Base-by-base conservation (phyloP, 2,113 vertebrate genomes). In the Serilophus lunatus region DNA sequence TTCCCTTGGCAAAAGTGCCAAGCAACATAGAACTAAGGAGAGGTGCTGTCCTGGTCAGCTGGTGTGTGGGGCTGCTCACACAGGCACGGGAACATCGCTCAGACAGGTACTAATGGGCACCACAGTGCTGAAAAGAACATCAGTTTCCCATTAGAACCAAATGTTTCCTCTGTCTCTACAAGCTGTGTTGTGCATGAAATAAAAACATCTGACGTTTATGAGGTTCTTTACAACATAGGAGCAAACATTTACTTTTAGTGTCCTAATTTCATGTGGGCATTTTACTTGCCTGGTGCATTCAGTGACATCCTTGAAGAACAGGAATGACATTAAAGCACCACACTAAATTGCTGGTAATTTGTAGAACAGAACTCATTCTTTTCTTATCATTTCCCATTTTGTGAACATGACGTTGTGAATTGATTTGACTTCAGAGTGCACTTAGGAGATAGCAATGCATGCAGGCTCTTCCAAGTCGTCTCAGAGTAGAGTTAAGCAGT, bases 311-410 rank as follows among this genome's bases (percentile, higher is more conserved):
- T 84, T 72, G 88, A 92, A 93, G 88, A 93, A 57, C 86, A 65
- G 72, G 92, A 90, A 78, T 88, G 86, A 69, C 95, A 93, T 94
- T 90, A 93, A 94, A 92, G 88, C 86, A 31, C 92, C 2, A 2
- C 78, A 10, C 45, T 84, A 90, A 95, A 95, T 79, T 90, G 92
- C 90, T 82, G 81, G 95, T 93, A 76, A 94, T 97, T 96, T 96
- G 95, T 96, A 78, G 69, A 95, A 88, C 90, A 95, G 87, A 94
- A 88, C 65, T 96, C 86, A 86, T 94, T 92, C 94, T 92, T 95
- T 94, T 92, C 90, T 93, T 94, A 79, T 86, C 82, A 82, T 96
- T 95, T 96, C 80, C 72, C 88, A 81, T 94, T 93, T 96, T 93
- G 82, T 84, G 95, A 90, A 92, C 88, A 54, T 88, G 93, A 90